Evolutionary conservation across 2,888 invertebrate species (phyloP), one percentile per base, ranked within the genome.

Genomic region (Lapara coniferarum): DNA sequence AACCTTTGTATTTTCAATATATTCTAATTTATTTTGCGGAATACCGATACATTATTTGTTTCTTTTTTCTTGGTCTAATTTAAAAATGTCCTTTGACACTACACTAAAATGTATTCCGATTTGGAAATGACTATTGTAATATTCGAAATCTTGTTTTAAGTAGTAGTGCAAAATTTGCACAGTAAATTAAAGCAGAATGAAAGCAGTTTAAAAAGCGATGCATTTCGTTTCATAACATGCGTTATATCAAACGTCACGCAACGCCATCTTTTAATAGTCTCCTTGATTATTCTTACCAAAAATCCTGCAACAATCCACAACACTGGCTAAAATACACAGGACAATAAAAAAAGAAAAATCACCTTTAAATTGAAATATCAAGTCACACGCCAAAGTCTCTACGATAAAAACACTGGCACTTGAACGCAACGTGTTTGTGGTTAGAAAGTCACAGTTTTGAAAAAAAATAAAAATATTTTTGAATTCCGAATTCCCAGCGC

Each of bases 311-410:
- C 69, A 71, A 78, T 73, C 71, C 81, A 85, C 82, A 80, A 66
- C 78, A 79, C 80, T 72, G 71, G 67, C 73, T 19, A 12, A 55
- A 55, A 55, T 2, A 80, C 77, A 80, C 74, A 69, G 66, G 72
- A 72, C 75, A 73, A 77, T 75, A 76, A 73, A 73, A 74, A 80
- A 80, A 77, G 73, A 75, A 79, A 78, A 87, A 77, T 91, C 91
- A 93, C 93, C 93, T 93, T 89, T 85, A 75, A 88, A 93, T 79
- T 91, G 80, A 84, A 93, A 93, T 82, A 92, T 81, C 82, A 93
- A 87, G 84, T 92, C 91, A 90, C 92, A 86, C 85, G 89, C 91
- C 92, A 93, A 92, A 85, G 85, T 88, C 86, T 93, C 93, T 82
- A 93, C 91, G 77, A 89, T 85, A 84, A 78, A 83, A 80, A 92